Conservation (phyloP, 2,113 vertebrate species). For the Etia nguti region DNA sequence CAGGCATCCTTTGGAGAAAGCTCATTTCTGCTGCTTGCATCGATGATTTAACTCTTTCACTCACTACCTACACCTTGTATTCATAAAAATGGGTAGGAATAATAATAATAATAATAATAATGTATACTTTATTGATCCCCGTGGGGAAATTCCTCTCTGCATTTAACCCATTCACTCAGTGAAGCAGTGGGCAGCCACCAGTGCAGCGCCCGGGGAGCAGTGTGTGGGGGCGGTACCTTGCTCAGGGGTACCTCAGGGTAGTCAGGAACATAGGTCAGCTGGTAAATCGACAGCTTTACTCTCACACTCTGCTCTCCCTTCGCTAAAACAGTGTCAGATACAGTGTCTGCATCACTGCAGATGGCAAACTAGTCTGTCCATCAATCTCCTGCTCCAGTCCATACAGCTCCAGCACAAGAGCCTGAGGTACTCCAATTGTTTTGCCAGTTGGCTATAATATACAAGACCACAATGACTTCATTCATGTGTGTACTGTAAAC, state of each 20-base stretch:
- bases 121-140: no score
- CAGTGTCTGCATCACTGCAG: background rate
- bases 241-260: no score
- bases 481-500: background rate
- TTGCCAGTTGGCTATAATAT: background rate
- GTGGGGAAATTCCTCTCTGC: no score
- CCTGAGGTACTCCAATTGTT: background rate
- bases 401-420: background rate
- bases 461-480: background rate
- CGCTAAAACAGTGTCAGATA: background rate
- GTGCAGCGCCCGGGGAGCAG: no score
- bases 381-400: accelerated
- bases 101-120: no score
- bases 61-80: background rate
- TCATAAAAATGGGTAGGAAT: accelerated
- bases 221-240: no score
- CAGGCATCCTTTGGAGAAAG: background rate
- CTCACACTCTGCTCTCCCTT: accelerated
- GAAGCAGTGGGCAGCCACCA: no score
- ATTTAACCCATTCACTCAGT: no score
- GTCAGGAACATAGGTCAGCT: background rate
- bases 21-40: background rate
- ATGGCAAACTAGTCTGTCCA: background rate
- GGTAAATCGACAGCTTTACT: background rate
- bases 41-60: background rate